Evolutionary conservation across 1,140 invertebrate species (phyloP), one percentile per base, ranked within the genome.

Genomic region (Ditylenchus dipsaci): DNA sequence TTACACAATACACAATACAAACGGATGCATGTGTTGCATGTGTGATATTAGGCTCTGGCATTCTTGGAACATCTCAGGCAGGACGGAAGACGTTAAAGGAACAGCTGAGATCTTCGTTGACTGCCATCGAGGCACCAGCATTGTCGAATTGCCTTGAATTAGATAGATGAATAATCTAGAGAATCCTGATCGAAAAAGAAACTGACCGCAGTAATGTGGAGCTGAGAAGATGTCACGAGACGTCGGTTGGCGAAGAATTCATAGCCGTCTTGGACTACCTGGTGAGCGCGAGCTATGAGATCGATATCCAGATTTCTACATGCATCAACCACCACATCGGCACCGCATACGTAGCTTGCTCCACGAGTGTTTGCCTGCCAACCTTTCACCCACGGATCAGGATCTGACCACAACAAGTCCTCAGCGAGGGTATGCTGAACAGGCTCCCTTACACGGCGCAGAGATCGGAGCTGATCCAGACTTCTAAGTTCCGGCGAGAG

Each of bases 181-280:
- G n/a, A n/a, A n/a, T n/a, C n/a, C n/a, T n/a, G n/a, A n/a, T n/a
- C n/a, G 11, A 45, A 13, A 45, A 45, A 45, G n/a, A 45, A n/a
- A 11, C 43, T 13, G 11, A 23, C 65, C 65, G 43, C 43, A 45
- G 83, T 92, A 92, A 78, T 91, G 91, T 19, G 90, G 89, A 42
- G 90, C 91, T 3, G 90, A 91, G 82, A 90, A 90, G 33, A 90
- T 80, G 1, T 90, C 1, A 90, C 88, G 68, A 90, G 80, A 74
- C 89, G 88, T 1, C 73, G 83, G 88, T 90, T 89, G n/a, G n/a
- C n/a, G n/a, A n/a, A n/a, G n/a, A n/a, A n/a, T n/a, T n/a, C n/a
- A n/a, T n/a, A n/a, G n/a, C 43, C 11, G n/a, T 13, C 43, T n/a
- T 45, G 43, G n/a, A 45, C 43, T 17, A 30, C 58, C 21, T 74